Base-by-base conservation (phyloP, 2,113 vertebrate species). In the Nyctereutes procyonoides region DNA sequence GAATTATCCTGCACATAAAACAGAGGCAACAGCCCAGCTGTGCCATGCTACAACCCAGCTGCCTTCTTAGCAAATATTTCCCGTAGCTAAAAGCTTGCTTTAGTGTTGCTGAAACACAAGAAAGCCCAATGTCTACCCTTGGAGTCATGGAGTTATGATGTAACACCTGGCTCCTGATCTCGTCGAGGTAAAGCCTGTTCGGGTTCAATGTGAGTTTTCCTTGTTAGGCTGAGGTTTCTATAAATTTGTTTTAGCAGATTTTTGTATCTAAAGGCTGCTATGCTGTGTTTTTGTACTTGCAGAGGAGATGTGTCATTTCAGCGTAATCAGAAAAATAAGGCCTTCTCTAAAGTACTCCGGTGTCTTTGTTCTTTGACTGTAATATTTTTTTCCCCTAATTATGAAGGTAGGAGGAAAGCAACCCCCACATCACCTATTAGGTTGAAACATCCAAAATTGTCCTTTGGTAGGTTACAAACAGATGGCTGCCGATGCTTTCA, bases 1-100 rank as follows among this genome's bases (percentile, higher is more conserved):
- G 81, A 97, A 90, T 81, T 81, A 28, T 85, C 85, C 80, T 93
- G 71, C 81, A 79, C 82, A 97, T 96, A 96, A 97, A 96, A 58
- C 84, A 81, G 71, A 82, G 90, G 43, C 96, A 85, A 96, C 8
- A 96, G 84, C 81, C 96, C 94, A 97, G 94, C 80, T 98, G 95
- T 96, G 84, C 95, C 87, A 73, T 80, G 43, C 84, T 77, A 94
- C 90, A 96, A 84, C 92, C 69, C 96, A 97, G 89, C 95, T 97
- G 96, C 92, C 63, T 92, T 77, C 83, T 94, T 53, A 86, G 63
- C 60, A 85, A 97, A 94, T 56, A 82, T 92, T 92, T 93, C 80
- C 95, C 62, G 90, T 15, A 56, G 81, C 93, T 87, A 90, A 95
- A 95, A 79, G 62, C 62, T 74, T 85, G 81, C 86, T 93, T 90